phyloP scores from a whole-genome alignment of 2,888 invertebrate species.

The Pollenia griseotomentosa region DNA sequence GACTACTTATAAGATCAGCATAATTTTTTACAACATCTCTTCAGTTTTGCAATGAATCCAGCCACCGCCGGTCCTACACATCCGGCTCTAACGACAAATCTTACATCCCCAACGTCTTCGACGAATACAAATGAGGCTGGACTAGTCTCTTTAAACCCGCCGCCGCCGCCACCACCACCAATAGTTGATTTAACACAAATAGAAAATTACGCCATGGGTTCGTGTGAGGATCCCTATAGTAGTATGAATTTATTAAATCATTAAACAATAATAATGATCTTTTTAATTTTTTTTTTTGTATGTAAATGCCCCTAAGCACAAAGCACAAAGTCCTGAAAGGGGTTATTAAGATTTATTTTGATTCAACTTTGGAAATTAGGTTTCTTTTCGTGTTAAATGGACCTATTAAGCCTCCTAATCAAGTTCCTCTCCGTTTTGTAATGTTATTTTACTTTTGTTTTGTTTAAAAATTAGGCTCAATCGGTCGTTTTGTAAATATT shows the following conservation, averaged over 20 bases:
- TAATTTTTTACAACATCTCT: conserved; percentile 83
- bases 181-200: conserved; percentile 81
- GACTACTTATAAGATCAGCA: conserved; percentile 85
- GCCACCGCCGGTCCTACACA: conserved; percentile 77
- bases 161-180: conserved; percentile 74
- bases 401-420: not conserved
- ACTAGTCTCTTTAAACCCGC: conserved; percentile 56
- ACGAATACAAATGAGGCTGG: conserved; percentile 61
- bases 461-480: no score
- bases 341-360: no score
- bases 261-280: conserved; percentile 74
- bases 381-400: no score
- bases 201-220: conserved; percentile 76
- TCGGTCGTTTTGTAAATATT: no score
- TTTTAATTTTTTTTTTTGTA: not conserved
- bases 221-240: conserved; percentile 77
- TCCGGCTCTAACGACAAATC: conserved; percentile 54
- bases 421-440: conserved; percentile 30
- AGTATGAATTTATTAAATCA: conserved; percentile 82
- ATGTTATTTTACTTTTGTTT: not conserved
- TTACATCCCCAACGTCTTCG: conserved; percentile 45
- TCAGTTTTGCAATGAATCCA: conserved; percentile 82
- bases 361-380: no score
- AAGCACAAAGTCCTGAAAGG: conserved; percentile 1
- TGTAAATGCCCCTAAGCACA: not conserved